These are phyloP conservation scores for Sphenopsis melanotis DNA, from an alignment of 2,797 vertebrate species.

Conservation along the genomic window DNA sequence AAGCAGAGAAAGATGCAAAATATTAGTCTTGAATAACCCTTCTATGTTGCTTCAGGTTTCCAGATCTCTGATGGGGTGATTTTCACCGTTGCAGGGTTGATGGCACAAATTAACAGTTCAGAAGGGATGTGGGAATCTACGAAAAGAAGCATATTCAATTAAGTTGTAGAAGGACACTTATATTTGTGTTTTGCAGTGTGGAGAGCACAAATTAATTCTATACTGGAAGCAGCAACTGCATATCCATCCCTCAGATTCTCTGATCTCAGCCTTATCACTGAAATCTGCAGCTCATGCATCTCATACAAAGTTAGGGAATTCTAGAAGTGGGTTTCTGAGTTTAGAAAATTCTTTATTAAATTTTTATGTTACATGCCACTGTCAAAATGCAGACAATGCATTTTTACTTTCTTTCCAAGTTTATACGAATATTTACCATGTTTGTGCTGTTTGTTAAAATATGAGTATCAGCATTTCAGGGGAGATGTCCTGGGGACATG, in stretches of 20 bases:
- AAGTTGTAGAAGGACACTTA: not conserved
- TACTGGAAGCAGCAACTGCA: not conserved
- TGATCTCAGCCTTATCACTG: not conserved
- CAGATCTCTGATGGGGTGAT: not conserved
- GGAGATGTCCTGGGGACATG: not conserved
- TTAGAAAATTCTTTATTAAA: not conserved
- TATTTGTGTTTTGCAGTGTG: not conserved
- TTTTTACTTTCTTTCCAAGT: not conserved
- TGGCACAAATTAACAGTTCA: not conserved
- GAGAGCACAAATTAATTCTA: not conserved
- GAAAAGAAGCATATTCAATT: not conserved
- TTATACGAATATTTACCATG: not conserved
- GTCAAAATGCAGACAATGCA: not conserved
- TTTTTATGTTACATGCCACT: not conserved
- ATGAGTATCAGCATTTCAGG: not conserved
- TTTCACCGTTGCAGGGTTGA: not conserved
- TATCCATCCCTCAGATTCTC: not conserved
- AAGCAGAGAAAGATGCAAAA: not conserved
- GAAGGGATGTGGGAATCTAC: not conserved
- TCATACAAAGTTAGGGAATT: not conserved
- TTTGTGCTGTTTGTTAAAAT: slow-evolving; percentile 10
- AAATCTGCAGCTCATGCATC: not conserved
- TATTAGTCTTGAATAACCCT: not conserved
- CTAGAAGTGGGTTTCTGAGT: not conserved
- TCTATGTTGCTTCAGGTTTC: not conserved